Conservation (phyloP, 2,888 invertebrate species). For the Synergus laeviventris region DNA sequence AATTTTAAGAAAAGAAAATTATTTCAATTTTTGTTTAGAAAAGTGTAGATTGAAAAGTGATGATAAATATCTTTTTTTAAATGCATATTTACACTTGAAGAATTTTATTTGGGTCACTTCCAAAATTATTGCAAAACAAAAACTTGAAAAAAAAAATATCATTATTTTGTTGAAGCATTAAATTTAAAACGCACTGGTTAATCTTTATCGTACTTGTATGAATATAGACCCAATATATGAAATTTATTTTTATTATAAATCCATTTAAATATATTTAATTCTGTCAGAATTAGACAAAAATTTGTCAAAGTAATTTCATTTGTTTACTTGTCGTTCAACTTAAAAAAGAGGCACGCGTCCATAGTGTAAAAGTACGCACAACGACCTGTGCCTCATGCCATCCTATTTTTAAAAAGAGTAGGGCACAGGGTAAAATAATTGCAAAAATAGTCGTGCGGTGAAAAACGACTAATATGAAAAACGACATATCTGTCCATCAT, state of each 20-base stretch:
- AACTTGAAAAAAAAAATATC: neutral
- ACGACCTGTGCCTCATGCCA: neutral
- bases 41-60: neutral
- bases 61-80: neutral
- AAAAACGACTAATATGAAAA: constrained; percentile 25
- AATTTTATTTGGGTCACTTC: neutral
- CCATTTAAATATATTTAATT: neutral
- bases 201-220: no score
- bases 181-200: no score
- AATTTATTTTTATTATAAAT: neutral
- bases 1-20: neutral
- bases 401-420: constrained; percentile 47
- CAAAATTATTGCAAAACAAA: neutral
- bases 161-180: no score
- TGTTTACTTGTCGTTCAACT: neutral
- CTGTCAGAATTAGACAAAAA: neutral
- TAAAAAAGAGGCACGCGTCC: neutral
- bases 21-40: neutral
- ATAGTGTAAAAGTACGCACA: constrained; percentile 5
- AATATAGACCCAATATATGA: neutral
- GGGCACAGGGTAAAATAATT: constrained; percentile 52
- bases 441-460: constrained; percentile 52
- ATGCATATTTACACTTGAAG: neutral
- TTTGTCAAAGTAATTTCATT: neutral
- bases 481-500: constrained; percentile 34